A percentile compares a stretch with the other conserved stretches of the same genome.
phyloP scores from a whole-genome alignment of 2,797 vertebrate species.

The Pogoniulus pusillus region DNA sequence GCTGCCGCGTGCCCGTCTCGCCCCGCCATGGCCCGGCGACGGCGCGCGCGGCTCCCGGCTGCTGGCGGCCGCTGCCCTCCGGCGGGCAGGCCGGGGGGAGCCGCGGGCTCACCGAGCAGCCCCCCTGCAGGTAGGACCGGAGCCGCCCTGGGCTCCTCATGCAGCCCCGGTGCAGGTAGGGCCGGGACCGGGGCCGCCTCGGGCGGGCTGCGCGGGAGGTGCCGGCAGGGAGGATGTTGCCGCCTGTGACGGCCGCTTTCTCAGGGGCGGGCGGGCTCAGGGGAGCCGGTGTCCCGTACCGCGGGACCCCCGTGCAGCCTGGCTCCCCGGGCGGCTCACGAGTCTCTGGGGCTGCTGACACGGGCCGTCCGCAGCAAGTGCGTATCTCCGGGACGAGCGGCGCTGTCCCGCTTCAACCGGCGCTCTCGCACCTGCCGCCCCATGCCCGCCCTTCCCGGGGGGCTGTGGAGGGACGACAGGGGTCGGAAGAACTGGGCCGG shows the following conservation, averaged over 20 bases:
- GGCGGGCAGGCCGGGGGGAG: neutral
- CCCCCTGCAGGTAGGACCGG: neutral
- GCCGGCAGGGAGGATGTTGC: too few species aligned
- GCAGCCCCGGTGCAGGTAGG: neutral
- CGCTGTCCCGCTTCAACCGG: neutral
- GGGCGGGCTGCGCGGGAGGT: neutral
- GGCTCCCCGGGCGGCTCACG: neutral
- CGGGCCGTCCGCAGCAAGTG: neutral
- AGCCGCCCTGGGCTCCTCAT: neutral
- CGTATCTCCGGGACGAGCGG: neutral
- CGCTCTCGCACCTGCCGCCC: neutral
- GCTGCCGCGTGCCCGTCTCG: neutral
- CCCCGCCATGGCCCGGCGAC: neutral
- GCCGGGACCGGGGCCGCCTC: neutral
- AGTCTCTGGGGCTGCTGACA: neutral
- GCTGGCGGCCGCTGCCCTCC: neutral
- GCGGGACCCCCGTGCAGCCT: neutral
- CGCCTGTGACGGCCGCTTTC: neutral
- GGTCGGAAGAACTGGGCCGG: neutral
- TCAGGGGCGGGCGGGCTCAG: neutral
- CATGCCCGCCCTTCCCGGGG: neutral
- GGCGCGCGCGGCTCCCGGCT: neutral
- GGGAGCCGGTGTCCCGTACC: too few species aligned
- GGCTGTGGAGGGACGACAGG: neutral
- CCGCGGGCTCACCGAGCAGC: neutral